Base-by-base conservation (phyloP, 2,888 invertebrate species). In the Macaria liturata region DNA sequence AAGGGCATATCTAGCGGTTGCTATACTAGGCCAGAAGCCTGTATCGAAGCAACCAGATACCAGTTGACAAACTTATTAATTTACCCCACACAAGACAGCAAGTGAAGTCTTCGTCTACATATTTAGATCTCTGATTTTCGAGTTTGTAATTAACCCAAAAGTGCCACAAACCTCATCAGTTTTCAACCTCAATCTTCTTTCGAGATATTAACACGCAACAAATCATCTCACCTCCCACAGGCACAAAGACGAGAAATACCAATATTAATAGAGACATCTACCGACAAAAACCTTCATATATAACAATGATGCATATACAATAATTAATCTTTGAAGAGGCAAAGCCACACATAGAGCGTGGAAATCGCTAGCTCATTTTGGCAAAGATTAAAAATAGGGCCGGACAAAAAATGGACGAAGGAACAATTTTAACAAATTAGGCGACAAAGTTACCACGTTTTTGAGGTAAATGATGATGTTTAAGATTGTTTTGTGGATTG, bases 371-470 rank as follows among this genome's bases (percentile, higher is more conserved):
- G 88, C 85, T 89, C 89, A 89, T 86, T 86, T 86, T 82, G 72
- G 80, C 84, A 79, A 84, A 76, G 74, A 76, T 74, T 66, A 70
- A 72, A 67, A 72, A 72, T 68, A 54, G 66, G 67, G 64, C 60
- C 58, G 59, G 46, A 68, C 66, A 75, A 78, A 81, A 81, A 75
- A 75, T 69, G 64, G 59, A 8, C 42, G 63, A 3, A 66, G 71
- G 73, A 74, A 80, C 75, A 84, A 86, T 85, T 84, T 86, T 81
- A 84, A 89, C 88, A 86, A 87, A 89, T 88, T 88, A 86, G 84
- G 89, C 88, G 89, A 90, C 89, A 90, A 87, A 88, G 75, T 83
- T 80, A 78, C 70, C 89, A 87, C 87, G 73, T 88, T 86, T 83
- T 72, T 73, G 72, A 74, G 68, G 71, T 78, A 81, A 86, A 85